phyloP scores from a whole-genome alignment of 2,797 vertebrate genomes.

The Epinephelus awoara region DNA sequence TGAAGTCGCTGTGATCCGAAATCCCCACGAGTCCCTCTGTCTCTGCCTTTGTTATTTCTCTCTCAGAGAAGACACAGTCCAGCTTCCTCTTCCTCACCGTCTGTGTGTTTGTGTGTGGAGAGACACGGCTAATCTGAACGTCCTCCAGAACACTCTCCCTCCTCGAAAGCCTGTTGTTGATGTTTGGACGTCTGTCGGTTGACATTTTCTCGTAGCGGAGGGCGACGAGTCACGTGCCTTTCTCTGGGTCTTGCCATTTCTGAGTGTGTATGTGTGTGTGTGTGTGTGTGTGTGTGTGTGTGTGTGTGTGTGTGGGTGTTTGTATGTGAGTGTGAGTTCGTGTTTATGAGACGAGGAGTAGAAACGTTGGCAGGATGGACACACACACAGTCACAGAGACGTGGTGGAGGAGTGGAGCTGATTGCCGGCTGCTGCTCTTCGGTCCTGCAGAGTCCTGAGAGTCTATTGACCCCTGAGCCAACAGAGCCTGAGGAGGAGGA shows the following conservation, averaged over 20 bases:
- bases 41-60: conserved; percentile 30
- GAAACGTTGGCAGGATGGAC: conserved; percentile 55
- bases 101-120: conserved; percentile 30
- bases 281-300: conserved; percentile 10
- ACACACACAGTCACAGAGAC: conserved; percentile 62
- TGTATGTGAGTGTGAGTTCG: conserved; percentile 21
- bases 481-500: conserved; percentile 55
- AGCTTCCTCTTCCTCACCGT: background rate
- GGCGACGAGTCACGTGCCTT: conserved; percentile 21
- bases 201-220: conserved; percentile 57
- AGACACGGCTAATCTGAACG: conserved; percentile 30
- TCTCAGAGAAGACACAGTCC: conserved; percentile 25
- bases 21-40: conserved; percentile 45
- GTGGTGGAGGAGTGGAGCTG: conserved; percentile 58
- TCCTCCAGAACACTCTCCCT: conserved; percentile 46
- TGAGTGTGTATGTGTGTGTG: conserved; percentile 8
- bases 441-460: conserved; percentile 75
- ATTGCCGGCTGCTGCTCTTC: conserved; percentile 67
- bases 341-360: conserved; percentile 61
- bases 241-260: conserved; percentile 43
- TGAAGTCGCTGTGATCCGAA: conserved; percentile 59
- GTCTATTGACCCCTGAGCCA: conserved; percentile 75
- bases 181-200: conserved; percentile 47
- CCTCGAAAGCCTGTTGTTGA: conserved; percentile 29
- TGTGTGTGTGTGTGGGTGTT: background rate